Evolutionary conservation across 2,888 invertebrate genomes (phyloP), one percentile per base, ranked within the genome.

Genomic region (Yponomeuta evonymella): DNA sequence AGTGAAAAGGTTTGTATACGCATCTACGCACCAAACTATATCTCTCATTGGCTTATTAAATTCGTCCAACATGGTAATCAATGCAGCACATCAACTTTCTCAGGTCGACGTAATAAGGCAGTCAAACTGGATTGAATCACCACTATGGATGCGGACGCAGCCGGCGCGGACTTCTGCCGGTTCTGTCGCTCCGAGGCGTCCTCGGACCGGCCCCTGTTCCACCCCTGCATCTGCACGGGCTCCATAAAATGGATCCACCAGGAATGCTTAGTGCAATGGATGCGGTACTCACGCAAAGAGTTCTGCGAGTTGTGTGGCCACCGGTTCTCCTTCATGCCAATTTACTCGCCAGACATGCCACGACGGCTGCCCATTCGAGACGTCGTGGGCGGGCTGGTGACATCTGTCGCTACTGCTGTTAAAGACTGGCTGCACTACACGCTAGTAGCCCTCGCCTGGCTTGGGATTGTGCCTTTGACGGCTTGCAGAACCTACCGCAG

Each of bases 301-400:
- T 98, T 98, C 84, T 99, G 99, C 93, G 99, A 99, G 88, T 90
- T 99, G 75, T 99, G 99, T 87, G 98, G 98, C 74, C 97, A 99
- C 89, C 95, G 98, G 73, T 99, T 99, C 89, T 98, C 98, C 4
- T 99, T 99, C 83, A 98, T 98, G 81, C 99, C 99, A 48, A 99
- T 99, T 79, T 99, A 99, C 89, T 98, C 99, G n/a, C 98, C 99
- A 48, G 99, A 99, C 85, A 99, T 99, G 99, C 99, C 99, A n/a
- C 95, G 98, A 73, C 94, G 99, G 73, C 92, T 99, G 79, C 99
- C 99, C 0, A 92, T 99, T 48, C 95, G 95, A 75, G 99, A 99
- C 87, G 96, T 99, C 10, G 94, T 98, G 0, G 96, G 96, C 67
- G 99, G 99, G 2, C 89, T 99, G 69, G 93, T 98, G 71, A 95